Evolutionary conservation across 2,888 invertebrate genomes (phyloP).

Genomic region (Sicus ferrugineus): DNA sequence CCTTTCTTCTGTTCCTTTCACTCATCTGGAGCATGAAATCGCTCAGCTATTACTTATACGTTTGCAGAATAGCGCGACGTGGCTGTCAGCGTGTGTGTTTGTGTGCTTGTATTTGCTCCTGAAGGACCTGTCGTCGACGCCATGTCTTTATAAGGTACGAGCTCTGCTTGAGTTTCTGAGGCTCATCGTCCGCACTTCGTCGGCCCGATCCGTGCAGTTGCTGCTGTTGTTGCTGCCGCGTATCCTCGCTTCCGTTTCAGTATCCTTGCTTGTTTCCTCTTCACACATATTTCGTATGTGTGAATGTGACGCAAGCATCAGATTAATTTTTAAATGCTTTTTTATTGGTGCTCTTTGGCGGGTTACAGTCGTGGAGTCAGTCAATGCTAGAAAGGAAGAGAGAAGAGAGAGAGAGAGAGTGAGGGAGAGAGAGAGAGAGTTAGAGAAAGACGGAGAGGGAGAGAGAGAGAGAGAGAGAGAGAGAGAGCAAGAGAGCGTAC

Average conservation of each 20-base stretch:
- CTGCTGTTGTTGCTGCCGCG: slow-evolving; percentile 9
- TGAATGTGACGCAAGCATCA: slow-evolving; percentile 48
- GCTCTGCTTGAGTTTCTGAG: background rate
- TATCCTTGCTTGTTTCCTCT: slow-evolving; percentile 23
- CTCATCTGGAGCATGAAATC: background rate
- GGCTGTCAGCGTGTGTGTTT: background rate
- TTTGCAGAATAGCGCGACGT: slow-evolving; percentile 20
- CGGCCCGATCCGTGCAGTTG: slow-evolving; percentile 10
- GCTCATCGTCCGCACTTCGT: slow-evolving; percentile 32
- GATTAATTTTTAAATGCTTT: slow-evolving; percentile 50
- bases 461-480: slow-evolving; percentile 21
- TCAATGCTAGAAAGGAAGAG: slow-evolving; percentile 2
- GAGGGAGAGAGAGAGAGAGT: background rate
- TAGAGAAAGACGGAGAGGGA: background rate
- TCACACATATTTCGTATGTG: slow-evolving; percentile 37
- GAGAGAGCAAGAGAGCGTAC: slow-evolving; percentile 1
- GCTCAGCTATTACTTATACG: slow-evolving; percentile 28
- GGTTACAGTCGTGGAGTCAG: slow-evolving; percentile 16
- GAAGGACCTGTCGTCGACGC: slow-evolving; percentile 42
- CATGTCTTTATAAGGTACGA: slow-evolving; percentile 41
- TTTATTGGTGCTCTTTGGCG: slow-evolving; percentile 46
- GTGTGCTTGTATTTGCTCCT: slow-evolving; percentile 33
- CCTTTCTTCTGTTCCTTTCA: background rate
- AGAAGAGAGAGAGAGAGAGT: slow-evolving; percentile 18
- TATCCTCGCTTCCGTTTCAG: slow-evolving; percentile 1